Base-by-base conservation (phyloP, 1,140 invertebrate species). In the Ceratosolen solmsi region DNA sequence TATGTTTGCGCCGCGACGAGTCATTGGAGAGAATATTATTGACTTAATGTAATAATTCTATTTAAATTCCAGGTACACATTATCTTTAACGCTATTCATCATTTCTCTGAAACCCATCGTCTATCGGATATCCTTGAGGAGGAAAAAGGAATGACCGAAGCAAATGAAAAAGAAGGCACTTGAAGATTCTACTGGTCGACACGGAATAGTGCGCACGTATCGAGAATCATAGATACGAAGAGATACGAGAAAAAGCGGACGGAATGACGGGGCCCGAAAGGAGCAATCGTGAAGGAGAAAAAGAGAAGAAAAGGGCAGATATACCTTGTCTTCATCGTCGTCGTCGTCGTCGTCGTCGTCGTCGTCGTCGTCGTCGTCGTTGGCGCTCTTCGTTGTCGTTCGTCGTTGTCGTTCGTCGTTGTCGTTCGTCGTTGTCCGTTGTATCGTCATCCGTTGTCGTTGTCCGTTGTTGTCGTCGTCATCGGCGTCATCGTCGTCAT, bases 231-330 rank as follows among this genome's bases (percentile, higher is more conserved):
- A 72, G 46, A 72, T 30, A 49, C 41, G 13, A 51, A 30, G 70
- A 72, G 33, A 51, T 46, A 30, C n/a, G 25, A 72, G 22, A 72
- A 63, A 72, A 72, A 72, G 41, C 13, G 9, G 70, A 30, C 5
- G 70, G 41, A 49, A 72, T 30, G 70, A 49, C 15, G 41, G 13
- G 22, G n/a, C 25, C n/a, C 25, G 54, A 63, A 63, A 33, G 36
- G 20, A 33, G 74, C 36, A 13, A 27, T 20, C 51, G n/a, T 27
- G 9, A 9, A 20, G 33, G 46, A 63, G 27, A 46, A 63, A 36
- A 36, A 7, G 51, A 41, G 9, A 17, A 58, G 22, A 11, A 41
- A 36, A n/a, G n/a, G 22, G 56, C 41, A 41, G 51, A 75, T n/a
- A 41, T n/a, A 73, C 49, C 15, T 36, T 30, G 25, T 49, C 38